phyloP scores from a whole-genome alignment of 2,113 vertebrate genomes.

The Petrocephalus zakoni region DNA sequence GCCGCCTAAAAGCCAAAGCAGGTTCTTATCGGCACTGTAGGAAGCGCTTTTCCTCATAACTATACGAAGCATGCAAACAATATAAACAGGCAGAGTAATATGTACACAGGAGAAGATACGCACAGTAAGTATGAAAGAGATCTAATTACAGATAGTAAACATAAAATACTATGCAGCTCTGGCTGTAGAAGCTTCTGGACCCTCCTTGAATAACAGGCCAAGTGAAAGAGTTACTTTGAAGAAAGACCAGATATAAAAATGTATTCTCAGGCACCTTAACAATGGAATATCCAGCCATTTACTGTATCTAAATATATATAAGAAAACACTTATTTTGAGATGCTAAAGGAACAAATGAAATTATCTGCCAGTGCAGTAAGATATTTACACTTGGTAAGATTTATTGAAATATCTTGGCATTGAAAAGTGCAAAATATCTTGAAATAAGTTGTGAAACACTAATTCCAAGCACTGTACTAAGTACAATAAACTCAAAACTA shows the following conservation, averaged over 20 bases:
- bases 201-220: background rate
- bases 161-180: background rate
- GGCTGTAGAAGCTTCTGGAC: background rate
- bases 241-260: background rate
- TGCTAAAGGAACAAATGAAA: too few species aligned
- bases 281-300: background rate
- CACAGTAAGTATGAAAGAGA: background rate
- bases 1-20: background rate
- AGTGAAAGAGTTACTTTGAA: background rate
- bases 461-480: too few species aligned
- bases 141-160: background rate
- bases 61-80: background rate
- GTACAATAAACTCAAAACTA: too few species aligned
- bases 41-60: background rate
- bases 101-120: background rate
- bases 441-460: too few species aligned
- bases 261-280: background rate
- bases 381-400: too few species aligned
- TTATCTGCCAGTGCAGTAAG: too few species aligned
- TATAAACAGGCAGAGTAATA: background rate
- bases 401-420: too few species aligned
- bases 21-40: background rate
- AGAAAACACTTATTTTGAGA: too few species aligned
- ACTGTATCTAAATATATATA: too few species aligned
- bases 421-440: too few species aligned